Conservation (phyloP, 2,113 vertebrate species). For the Columbina picui region DNA sequence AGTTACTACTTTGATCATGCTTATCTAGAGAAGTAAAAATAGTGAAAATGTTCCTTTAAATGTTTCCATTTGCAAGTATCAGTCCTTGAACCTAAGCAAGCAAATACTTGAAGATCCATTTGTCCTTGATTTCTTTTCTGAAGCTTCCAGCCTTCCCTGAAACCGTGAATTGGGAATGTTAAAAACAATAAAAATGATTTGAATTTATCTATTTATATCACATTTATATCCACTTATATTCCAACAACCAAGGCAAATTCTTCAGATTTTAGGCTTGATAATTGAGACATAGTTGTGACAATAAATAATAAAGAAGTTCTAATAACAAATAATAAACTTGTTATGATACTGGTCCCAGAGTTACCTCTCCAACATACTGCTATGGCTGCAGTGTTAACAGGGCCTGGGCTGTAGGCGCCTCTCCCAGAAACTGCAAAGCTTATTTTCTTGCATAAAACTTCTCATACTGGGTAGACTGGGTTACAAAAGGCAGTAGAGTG, state of each 20-base stretch:
- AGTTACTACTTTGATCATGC: neutral
- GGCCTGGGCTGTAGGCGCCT: neutral
- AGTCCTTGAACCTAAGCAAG: neutral
- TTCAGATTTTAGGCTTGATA: neutral
- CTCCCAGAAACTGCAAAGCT: neutral
- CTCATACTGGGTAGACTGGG: neutral
- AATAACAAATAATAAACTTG: too few relatives aligned
- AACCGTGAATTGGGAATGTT: neutral
- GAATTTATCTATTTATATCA: neutral
- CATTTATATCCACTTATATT: neutral
- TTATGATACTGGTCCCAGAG: neutral
- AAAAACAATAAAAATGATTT: neutral
- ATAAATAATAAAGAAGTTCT: neutral
- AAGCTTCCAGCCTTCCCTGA: neutral
- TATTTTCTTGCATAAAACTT: neutral
- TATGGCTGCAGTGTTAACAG: fast-evolving
- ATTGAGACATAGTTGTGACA: neutral
- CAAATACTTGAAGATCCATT: neutral
- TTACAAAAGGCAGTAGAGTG: neutral
- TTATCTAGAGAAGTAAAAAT: neutral
- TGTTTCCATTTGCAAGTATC: neutral
- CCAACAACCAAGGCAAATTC: neutral
- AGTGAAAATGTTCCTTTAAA: neutral
- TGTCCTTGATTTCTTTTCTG: neutral
- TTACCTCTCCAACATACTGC: neutral